Percentiles rank a stretch among this genome's conserved stretches.
Evolutionary conservation across 2,113 vertebrate species (phyloP).

Genomic region (Tenebrosternarchus preto): DNA sequence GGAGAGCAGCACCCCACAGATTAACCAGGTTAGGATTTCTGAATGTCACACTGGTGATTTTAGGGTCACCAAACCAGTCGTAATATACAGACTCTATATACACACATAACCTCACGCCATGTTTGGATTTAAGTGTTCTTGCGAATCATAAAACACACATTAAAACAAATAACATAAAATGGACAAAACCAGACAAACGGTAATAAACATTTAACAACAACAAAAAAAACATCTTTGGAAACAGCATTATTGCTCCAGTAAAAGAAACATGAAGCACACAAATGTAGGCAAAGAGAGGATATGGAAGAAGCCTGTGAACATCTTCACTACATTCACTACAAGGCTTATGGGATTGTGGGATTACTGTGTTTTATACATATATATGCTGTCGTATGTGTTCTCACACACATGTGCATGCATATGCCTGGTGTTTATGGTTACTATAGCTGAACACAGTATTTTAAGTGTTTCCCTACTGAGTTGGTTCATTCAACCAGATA

Average conservation of each 20-base stretch:
- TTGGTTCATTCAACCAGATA: not conserved
- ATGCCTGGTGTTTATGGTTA: slow-evolving; percentile 1
- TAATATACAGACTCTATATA: slow-evolving; percentile 24
- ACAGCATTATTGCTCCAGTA: slow-evolving; percentile 58
- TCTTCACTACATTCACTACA: slow-evolving; percentile 48
- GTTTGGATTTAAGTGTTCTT: slow-evolving; percentile 47
- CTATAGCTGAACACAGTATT: not conserved
- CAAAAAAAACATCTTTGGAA: slow-evolving; percentile 55
- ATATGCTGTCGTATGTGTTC: slow-evolving; percentile 3
- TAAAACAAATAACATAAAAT: slow-evolving; percentile 32
- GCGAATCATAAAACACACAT: slow-evolving; percentile 5
- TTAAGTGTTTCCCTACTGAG: slow-evolving; percentile 15
- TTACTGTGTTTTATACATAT: slow-evolving; percentile 8
- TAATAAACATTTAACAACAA: slow-evolving; percentile 13
- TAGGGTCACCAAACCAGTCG: slow-evolving; percentile 32
- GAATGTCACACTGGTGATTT: slow-evolving; percentile 32
- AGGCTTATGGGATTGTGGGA: not conserved
- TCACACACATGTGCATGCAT: not conserved
- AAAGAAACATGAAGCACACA: slow-evolving; percentile 31
- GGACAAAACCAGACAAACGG: slow-evolving; percentile 18
- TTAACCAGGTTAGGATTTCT: slow-evolving; percentile 21
- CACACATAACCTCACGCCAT: slow-evolving; percentile 37
- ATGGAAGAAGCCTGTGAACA: slow-evolving; percentile 17
- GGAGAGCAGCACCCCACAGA: not conserved
- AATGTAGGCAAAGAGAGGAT: slow-evolving; percentile 15